These are phyloP conservation scores for Sitta europaea DNA, from an alignment of 2,113 vertebrate species.

Conservation along the genomic window DNA sequence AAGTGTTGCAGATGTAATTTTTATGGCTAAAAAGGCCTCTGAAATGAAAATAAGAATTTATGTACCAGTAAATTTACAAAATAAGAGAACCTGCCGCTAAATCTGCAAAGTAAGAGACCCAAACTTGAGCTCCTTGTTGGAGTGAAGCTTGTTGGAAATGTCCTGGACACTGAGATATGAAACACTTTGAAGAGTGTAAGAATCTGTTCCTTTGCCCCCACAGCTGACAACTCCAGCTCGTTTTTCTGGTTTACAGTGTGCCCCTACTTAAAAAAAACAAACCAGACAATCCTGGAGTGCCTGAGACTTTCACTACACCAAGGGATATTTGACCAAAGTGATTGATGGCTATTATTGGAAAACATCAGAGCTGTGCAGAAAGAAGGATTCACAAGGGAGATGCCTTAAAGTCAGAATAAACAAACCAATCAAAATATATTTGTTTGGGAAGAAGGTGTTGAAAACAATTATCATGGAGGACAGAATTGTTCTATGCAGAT, in stretches of 20 bases:
- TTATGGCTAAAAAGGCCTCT: not conserved
- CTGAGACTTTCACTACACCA: not conserved
- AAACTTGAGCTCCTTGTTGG: not conserved
- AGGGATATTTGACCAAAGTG: not conserved
- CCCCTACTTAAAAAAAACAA: not conserved
- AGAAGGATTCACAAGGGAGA: not conserved
- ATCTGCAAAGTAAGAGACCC: not conserved
- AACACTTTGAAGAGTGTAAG: too few relatives aligned
- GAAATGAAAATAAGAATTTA: not conserved
- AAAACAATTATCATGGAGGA: not conserved
- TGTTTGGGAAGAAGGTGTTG: not conserved
- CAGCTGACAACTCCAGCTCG: not conserved
- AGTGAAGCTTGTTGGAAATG: not conserved
- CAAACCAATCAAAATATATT: not conserved
- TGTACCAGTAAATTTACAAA: not conserved
- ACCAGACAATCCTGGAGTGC: not conserved
- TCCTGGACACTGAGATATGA: fast-evolving
- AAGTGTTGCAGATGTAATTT: not conserved
- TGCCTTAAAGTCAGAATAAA: not conserved
- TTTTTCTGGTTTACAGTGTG: not conserved
- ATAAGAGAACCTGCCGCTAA: not conserved
- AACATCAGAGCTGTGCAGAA: not conserved
- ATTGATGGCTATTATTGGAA: not conserved
- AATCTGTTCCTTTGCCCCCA: not conserved
- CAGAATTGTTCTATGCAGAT: not conserved